A percentile compares a stretch with the other conserved stretches of the same genome.
These are phyloP conservation scores for Cylindroiulus punctatus DNA, from an alignment of 2,888 invertebrate species.

Conservation along the genomic window DNA sequence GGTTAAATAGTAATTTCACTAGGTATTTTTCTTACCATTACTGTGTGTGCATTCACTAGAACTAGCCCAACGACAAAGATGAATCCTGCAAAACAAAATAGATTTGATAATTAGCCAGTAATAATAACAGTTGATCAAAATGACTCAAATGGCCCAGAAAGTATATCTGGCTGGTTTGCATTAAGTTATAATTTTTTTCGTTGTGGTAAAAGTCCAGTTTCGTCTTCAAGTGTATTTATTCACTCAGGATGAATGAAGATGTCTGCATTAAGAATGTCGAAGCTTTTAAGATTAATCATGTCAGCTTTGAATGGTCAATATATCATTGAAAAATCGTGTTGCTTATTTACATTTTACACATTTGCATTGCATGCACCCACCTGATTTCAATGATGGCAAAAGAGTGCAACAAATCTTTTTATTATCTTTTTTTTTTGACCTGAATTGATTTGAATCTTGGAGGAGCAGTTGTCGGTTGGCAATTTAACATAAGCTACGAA, in stretches of 20 bases:
- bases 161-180: too few species aligned
- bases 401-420: conserved; percentile 2
- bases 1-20: too few species aligned
- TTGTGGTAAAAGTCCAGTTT: too few species aligned
- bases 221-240: too few species aligned
- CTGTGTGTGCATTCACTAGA: conserved; percentile 15
- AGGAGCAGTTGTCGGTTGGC: not conserved
- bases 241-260: not conserved
- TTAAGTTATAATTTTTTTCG: too few species aligned
- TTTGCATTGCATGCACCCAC: not conserved
- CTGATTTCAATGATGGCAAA: conserved; percentile 17
- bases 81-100: not conserved
- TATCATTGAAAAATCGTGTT: not conserved
- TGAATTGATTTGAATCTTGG: not conserved
- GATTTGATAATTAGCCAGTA: too few species aligned
- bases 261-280: not conserved
- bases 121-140: too few species aligned
- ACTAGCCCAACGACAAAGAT: not conserved
- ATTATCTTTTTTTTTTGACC: not conserved
- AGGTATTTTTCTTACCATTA: not conserved
- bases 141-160: too few species aligned
- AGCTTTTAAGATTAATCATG: not conserved
- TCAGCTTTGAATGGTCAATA: not conserved
- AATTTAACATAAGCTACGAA: not conserved
- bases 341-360: not conserved